Evolutionary conservation across 2,888 invertebrate genomes (phyloP).

Genomic region (Limnephilus marmoratus): DNA sequence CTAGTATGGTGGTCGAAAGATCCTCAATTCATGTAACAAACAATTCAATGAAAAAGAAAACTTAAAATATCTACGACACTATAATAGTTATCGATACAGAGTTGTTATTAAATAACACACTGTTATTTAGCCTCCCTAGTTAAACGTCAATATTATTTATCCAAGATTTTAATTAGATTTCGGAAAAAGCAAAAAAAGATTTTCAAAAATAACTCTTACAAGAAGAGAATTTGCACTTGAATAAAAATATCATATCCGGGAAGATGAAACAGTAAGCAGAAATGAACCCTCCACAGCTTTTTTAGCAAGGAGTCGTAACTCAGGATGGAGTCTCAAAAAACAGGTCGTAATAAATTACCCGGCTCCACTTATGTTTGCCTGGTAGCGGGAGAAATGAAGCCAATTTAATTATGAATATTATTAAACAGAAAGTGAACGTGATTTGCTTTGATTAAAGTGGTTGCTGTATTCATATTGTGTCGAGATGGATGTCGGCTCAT

Average conservation of each 20-base stretch:
- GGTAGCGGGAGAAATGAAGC: not conserved
- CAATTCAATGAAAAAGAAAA: too few relatives aligned
- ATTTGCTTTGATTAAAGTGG: slow-evolving; percentile 2
- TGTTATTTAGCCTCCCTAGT: not conserved
- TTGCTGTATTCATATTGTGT: not conserved
- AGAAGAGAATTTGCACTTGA: not conserved
- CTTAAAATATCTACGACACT: too few relatives aligned
- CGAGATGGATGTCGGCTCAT: not conserved
- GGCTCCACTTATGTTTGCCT: not conserved
- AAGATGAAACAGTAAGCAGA: not conserved
- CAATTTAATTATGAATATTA: not conserved
- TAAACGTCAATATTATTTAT: not conserved
- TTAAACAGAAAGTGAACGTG: not conserved
- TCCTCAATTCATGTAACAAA: too few relatives aligned
- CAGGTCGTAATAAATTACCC: not conserved
- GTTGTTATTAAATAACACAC: too few relatives aligned
- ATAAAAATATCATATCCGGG: not conserved
- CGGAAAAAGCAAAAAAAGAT: not conserved
- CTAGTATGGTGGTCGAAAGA: too few relatives aligned
- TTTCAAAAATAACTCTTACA: not conserved
- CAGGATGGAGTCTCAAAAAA: not conserved
- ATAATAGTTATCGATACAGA: too few relatives aligned
- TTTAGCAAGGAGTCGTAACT: not conserved
- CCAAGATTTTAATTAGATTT: not conserved
- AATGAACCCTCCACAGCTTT: not conserved